Conservation (phyloP, 2,113 vertebrate genomes). For the Empidonax traillii region DNA sequence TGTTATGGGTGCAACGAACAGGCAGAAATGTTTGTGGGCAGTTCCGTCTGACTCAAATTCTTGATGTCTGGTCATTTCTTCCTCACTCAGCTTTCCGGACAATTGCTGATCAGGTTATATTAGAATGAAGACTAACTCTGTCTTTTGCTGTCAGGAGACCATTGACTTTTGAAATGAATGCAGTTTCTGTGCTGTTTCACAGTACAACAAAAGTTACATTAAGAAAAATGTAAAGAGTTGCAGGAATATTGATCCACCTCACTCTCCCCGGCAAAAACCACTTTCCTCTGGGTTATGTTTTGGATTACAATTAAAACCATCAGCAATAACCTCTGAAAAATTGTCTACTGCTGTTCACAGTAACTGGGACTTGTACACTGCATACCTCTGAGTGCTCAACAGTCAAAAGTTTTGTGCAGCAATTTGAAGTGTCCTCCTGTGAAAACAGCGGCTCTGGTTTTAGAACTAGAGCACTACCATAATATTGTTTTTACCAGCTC, state of each 20-base stretch:
- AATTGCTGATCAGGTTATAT: not conserved
- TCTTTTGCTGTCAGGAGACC: not conserved
- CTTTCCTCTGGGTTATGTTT: not conserved
- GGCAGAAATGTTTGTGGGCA: not conserved
- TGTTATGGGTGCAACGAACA: not conserved
- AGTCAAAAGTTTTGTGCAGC: not conserved
- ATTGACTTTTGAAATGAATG: not conserved
- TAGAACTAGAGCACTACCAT: not conserved
- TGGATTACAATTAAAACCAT: not conserved
- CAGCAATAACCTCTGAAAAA: not conserved
- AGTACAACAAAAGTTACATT: not conserved
- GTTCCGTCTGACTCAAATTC: not conserved
- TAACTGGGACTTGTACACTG: not conserved
- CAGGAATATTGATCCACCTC: not conserved
- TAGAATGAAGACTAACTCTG: not conserved
- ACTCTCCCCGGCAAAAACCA: not conserved
- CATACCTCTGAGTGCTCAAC: not conserved
- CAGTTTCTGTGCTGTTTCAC: not conserved
- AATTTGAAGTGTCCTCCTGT: not conserved
- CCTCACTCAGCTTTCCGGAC: not conserved
- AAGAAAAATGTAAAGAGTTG: not conserved
- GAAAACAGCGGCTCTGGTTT: constrained; percentile 18
- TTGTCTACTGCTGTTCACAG: not conserved
- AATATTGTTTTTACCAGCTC: constrained; percentile 50
- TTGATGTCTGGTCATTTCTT: not conserved